phyloP scores from a whole-genome alignment of 1,140 invertebrate genomes.

The Pollicipes pollicipes region DNA sequence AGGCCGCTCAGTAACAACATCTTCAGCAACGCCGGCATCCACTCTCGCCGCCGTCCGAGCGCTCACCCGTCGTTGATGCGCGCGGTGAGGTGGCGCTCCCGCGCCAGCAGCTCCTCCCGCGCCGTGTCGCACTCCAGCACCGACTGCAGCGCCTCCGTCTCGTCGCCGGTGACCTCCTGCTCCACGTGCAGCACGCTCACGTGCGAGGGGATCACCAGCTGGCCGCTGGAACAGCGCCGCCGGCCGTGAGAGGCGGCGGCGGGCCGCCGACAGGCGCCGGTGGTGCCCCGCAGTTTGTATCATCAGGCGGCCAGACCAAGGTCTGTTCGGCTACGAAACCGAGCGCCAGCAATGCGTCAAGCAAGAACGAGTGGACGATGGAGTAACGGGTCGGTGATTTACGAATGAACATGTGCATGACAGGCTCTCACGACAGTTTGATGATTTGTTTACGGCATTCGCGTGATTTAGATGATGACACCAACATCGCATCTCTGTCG shows the following conservation, averaged over 20 bases:
- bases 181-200: conserved; percentile 90
- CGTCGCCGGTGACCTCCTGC: conserved; percentile 90
- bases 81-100: conserved; percentile 44
- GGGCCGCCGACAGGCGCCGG: conserved; percentile 1
- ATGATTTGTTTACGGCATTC: no score
- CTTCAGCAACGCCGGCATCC: no score
- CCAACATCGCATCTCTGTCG: no score
- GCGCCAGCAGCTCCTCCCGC: conserved; percentile 52
- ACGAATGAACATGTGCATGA: no score
- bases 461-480: no score
- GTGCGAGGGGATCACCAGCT: conserved; percentile 82
- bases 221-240: conserved; percentile 34
- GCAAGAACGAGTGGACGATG: no score
- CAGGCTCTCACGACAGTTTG: no score
- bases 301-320: no score
- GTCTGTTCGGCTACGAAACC: no score
- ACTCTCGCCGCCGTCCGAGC: no score
- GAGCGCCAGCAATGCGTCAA: no score
- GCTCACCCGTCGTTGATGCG: conserved; percentile 17
- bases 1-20: no score
- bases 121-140: conserved; percentile 84
- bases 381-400: not conserved
- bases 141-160: conserved; percentile 77
- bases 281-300: not conserved
- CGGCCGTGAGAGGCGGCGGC: conserved; percentile 3